Evolutionary conservation across 2,888 invertebrate species (phyloP).

Genomic region (Biston betularia): DNA sequence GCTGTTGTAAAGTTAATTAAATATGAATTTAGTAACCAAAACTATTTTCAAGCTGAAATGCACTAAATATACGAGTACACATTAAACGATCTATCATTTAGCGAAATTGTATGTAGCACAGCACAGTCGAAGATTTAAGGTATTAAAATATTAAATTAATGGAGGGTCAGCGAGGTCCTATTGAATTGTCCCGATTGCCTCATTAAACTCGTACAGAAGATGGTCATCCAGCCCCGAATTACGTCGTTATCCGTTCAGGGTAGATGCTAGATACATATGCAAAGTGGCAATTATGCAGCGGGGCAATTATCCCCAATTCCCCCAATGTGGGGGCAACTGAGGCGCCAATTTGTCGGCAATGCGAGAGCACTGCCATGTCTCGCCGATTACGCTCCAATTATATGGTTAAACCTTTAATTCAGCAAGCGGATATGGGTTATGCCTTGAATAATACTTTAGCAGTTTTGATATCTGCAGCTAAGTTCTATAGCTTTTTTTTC

Average conservation of each 20-base stretch:
- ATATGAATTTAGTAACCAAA: too few relatives aligned
- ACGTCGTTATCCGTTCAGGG: slow-evolving; percentile 15
- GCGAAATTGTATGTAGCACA: neutral
- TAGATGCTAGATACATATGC: slow-evolving; percentile 42
- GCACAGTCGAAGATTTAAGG: neutral
- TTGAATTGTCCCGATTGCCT: slow-evolving; percentile 14
- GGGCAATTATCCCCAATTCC: slow-evolving; percentile 37
- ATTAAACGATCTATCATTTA: too few relatives aligned
- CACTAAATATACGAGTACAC: too few relatives aligned
- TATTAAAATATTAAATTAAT: neutral
- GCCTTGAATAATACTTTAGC: neutral
- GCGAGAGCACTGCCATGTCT: slow-evolving; percentile 18
- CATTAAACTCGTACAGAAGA: slow-evolving; percentile 14
- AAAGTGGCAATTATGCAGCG: slow-evolving; percentile 57
- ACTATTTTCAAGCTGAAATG: too few relatives aligned
- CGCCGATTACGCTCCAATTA: slow-evolving; percentile 17
- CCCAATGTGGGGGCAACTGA: slow-evolving; percentile 24
- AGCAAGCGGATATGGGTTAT: slow-evolving; percentile 1
- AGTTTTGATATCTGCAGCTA: neutral
- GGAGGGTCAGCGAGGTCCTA: neutral
- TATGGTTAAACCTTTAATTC: slow-evolving; percentile 5
- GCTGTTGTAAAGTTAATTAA: too few relatives aligned
- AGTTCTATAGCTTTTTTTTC: too few relatives aligned
- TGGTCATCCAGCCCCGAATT: slow-evolving; percentile 13
- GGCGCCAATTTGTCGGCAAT: slow-evolving; percentile 23